phyloP scores from a whole-genome alignment of 1,140 invertebrate genomes.

The Rhopalosiphum padi region DNA sequence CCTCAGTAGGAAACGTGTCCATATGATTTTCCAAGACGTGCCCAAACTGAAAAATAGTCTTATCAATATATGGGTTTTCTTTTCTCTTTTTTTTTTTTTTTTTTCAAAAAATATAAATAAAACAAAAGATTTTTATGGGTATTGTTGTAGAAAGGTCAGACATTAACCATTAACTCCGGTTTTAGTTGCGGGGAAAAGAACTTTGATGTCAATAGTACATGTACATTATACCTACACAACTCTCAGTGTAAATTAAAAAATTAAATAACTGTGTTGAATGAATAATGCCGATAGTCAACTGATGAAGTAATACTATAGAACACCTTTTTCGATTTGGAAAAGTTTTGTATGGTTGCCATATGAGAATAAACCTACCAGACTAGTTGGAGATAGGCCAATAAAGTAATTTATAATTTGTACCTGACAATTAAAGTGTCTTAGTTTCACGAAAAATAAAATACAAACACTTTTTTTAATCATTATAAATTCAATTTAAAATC shows the following conservation, averaged over 20 bases:
- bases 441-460: background rate
- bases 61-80: background rate
- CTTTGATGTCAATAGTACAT: background rate
- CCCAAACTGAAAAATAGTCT: background rate
- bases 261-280: background rate
- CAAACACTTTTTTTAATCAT: background rate
- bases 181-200: background rate
- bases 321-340: background rate
- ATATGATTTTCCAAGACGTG: background rate
- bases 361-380: background rate
- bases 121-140: background rate
- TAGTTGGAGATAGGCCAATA: conserved; percentile 14
- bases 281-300: background rate
- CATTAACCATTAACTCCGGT: background rate
- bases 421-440: background rate
- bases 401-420: conserved; percentile 11
- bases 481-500: background rate
- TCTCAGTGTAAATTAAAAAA: background rate
- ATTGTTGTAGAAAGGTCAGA: background rate
- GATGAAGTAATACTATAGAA: background rate
- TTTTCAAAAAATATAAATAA: background rate
- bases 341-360: conserved; percentile 15
- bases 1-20: background rate
- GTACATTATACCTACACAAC: background rate
- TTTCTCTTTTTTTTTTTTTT: background rate